Evolutionary conservation across 2,113 vertebrate species (phyloP), one percentile per base, ranked within the genome.

Genomic region (Myxocyprinus asiaticus): DNA sequence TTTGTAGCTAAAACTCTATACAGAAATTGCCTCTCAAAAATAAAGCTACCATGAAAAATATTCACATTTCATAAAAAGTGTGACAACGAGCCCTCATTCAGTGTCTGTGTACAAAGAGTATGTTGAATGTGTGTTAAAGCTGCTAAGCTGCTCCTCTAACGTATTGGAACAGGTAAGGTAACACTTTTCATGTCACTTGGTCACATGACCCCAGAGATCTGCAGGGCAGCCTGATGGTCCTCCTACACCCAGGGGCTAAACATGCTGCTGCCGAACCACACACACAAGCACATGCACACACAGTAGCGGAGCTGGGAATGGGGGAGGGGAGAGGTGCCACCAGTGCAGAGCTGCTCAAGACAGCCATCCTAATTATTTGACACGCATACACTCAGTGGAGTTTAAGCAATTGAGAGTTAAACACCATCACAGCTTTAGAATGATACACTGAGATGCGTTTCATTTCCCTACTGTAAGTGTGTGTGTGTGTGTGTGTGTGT

Each of bases 361-460:
- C 0, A 10, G 17, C 70, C 43, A 10, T 59, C 45, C 75, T 67
- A 78, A 82, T 72, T 80, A 66, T 76, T n/a, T 59, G 65, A 64
- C 73, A 72, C 9, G 48, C n/a, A 48, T 61, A 56, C 9, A 67
- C 15, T 3, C 56, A 69, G 76, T 4, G 3, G 17, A 70, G 22
- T 61, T 68, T 44, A 50, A 48, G 66, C 2, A 67, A 48, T 17
- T n/a, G 12, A n/a, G 58, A 69, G 47, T 33, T 62, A 48, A 59
- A 42, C 47, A 44, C 17, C 12, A 67, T 59, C 17, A 43, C 7
- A n/a, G 61, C 6, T 67, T 48, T 33, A 33, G 22, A 33, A 33
- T 33, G 22, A 33, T 33, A 33, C 22, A 33, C 22, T 33, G 22
- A 33, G 22, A 33, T 72, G 50, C 55, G 44, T 76, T 65, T 71